phyloP scores from a whole-genome alignment of 2,797 vertebrate species.

The Gallinago stenura region DNA sequence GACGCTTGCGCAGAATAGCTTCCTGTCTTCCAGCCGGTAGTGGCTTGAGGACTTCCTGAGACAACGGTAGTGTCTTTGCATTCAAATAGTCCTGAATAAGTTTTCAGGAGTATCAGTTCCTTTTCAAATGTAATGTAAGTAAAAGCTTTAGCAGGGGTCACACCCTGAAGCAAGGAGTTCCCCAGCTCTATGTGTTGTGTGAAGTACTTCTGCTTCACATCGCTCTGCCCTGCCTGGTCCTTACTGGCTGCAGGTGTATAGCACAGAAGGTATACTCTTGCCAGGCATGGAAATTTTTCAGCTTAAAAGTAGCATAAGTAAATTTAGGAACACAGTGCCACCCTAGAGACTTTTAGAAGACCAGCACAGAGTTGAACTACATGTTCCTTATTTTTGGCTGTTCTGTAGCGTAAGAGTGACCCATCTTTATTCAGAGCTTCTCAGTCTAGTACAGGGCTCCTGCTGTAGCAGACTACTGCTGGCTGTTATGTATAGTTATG shows the following conservation, averaged over 20 bases:
- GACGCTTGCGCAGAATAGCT: not conserved
- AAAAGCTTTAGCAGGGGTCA: not conserved
- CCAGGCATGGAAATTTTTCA: not conserved
- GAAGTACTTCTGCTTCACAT: not conserved
- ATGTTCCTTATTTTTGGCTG: not conserved
- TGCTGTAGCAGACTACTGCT: not conserved
- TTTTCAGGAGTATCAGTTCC: not conserved
- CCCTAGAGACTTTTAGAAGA: not conserved
- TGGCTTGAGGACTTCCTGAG: not conserved
- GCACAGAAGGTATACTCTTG: not conserved
- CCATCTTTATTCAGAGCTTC: not conserved
- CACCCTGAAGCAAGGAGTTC: not conserved
- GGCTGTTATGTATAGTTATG: not conserved
- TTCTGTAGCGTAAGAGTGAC: not conserved
- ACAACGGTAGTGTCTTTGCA: not conserved
- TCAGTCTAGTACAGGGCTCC: not conserved
- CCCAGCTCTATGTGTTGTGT: not conserved
- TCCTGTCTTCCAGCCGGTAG: not conserved
- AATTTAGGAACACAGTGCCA: not conserved
- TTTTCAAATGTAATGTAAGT: not conserved
- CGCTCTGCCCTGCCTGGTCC: not conserved
- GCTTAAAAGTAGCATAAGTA: not conserved
- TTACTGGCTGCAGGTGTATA: not conserved
- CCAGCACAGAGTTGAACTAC: not conserved
- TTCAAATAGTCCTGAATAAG: not conserved